A percentile compares a stretch with the other conserved stretches of the same genome.
These are phyloP conservation scores for Stictonetta naevosa DNA, from an alignment of 2,113 vertebrate species.

Conservation along the genomic window DNA sequence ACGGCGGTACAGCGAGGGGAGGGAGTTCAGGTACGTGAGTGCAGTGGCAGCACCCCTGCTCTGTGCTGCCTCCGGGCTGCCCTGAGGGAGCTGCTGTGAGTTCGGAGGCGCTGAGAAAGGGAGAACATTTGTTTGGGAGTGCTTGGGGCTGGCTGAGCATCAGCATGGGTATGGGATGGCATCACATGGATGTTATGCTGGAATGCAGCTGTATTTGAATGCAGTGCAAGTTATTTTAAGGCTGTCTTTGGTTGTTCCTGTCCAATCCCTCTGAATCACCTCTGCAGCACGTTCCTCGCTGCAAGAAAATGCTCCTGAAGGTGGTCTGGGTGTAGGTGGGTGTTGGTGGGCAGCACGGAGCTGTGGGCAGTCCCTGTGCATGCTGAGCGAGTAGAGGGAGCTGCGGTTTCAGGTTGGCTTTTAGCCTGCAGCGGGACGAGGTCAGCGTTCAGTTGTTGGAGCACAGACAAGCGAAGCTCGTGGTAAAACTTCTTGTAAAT, in stretches of 20 bases:
- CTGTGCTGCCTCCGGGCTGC: fast-evolving
- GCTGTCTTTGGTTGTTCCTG: background rate
- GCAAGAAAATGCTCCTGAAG: background rate
- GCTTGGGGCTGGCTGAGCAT: background rate
- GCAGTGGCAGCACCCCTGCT: background rate
- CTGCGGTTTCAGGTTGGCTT: background rate
- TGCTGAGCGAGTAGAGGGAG: fast-evolving
- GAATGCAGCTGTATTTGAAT: background rate
- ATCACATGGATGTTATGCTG: fast-evolving
- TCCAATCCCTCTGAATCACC: background rate
- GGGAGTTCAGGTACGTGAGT: conserved; percentile 89
- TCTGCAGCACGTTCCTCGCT: background rate
- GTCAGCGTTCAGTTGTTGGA: background rate
- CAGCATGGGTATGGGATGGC: fast-evolving
- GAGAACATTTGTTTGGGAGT: too few relatives aligned
- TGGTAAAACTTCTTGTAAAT: background rate
- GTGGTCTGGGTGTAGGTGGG: background rate
- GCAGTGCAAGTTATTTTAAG: background rate
- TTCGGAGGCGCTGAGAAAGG: fast-evolving
- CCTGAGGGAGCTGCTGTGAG: fast-evolving
- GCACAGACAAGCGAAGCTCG: background rate
- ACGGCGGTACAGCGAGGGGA: conserved; percentile 86
- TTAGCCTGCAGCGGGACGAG: background rate
- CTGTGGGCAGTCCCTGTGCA: fast-evolving
- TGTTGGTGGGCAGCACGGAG: background rate